phyloP scores from a whole-genome alignment of 2,113 vertebrate species.

The Thalassoma bifasciatum region DNA sequence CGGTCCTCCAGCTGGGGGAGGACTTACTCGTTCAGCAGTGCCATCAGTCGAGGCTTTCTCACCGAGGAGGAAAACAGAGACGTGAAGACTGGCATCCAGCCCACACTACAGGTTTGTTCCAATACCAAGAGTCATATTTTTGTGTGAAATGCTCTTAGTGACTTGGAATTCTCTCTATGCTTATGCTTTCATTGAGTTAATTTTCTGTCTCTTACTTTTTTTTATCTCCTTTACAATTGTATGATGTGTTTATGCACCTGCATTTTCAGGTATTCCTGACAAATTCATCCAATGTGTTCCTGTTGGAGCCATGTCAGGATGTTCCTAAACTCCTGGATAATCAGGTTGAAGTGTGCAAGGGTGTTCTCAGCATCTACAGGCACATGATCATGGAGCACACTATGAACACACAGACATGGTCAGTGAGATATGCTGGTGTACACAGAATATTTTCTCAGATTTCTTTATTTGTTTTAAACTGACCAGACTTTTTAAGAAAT shows the following conservation, averaged over 20 bases:
- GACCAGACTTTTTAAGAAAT: not conserved
- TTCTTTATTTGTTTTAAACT: not conserved
- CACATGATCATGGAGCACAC: slow-evolving; percentile 97
- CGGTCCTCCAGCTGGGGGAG: slow-evolving; percentile 97
- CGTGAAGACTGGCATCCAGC: slow-evolving; percentile 92
- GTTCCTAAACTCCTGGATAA: slow-evolving; percentile 93
- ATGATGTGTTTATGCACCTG: not conserved
- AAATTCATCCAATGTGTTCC: slow-evolving; percentile 95
- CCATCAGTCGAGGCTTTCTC: slow-evolving; percentile 92
- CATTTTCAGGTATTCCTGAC: slow-evolving; percentile 93
- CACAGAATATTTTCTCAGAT: not conserved
- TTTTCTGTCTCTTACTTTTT: not conserved
- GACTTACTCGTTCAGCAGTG: slow-evolving; percentile 95
- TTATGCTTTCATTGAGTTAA: no score
- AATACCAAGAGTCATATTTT: not conserved
- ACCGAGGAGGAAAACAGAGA: slow-evolving; percentile 89
- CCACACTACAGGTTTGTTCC: slow-evolving; percentile 87
- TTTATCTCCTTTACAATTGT: not conserved
- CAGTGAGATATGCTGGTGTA: slow-evolving; percentile 24
- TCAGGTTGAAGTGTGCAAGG: slow-evolving; percentile 96
- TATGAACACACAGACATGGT: slow-evolving; percentile 96
- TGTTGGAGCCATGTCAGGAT: slow-evolving; percentile 94
- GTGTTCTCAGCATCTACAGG: slow-evolving; percentile 93
- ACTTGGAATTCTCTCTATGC: not conserved
- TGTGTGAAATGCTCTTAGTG: not conserved